phyloP scores from a whole-genome alignment of 1,140 invertebrate species.

The Tetragonula clypearis region DNA sequence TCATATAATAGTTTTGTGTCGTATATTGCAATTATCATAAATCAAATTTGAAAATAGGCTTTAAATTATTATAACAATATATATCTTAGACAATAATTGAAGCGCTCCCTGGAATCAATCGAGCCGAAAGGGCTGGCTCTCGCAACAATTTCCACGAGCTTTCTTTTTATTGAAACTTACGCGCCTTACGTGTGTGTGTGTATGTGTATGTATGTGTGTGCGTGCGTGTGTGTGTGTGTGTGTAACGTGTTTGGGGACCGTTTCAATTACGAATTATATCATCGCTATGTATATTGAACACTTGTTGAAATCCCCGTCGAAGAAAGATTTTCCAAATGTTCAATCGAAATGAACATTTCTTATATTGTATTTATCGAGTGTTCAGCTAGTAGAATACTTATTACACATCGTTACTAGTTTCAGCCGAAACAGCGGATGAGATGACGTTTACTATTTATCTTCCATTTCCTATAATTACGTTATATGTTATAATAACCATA shows the following conservation, averaged over 20 bases:
- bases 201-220: slow-evolving; percentile 32
- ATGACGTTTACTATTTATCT: slow-evolving; percentile 55
- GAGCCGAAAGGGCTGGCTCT: slow-evolving; percentile 65
- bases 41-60: slow-evolving; percentile 79
- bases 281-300: slow-evolving; percentile 73
- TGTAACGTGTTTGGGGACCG: slow-evolving; percentile 56
- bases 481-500: slow-evolving; percentile 71
- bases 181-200: slow-evolving; percentile 47
- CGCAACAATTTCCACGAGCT: slow-evolving; percentile 69
- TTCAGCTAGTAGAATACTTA: slow-evolving; percentile 62
- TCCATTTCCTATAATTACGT: slow-evolving; percentile 64
- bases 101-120: slow-evolving; percentile 72
- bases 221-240: slow-evolving; percentile 36
- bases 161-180: slow-evolving; percentile 61
- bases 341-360: slow-evolving; percentile 72
- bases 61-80: slow-evolving; percentile 77
- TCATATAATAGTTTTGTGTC: slow-evolving; percentile 79
- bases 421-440: slow-evolving; percentile 60
- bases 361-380: slow-evolving; percentile 50
- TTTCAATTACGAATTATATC: slow-evolving; percentile 73
- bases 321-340: slow-evolving; percentile 69
- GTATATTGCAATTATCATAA: slow-evolving; percentile 79
- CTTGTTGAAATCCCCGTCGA: slow-evolving; percentile 71
- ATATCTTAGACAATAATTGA: slow-evolving; percentile 75
- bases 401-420: slow-evolving; percentile 62